Evolutionary conservation across 2,797 vertebrate species (phyloP), one percentile per base, ranked within the genome.

Genomic region (Sandelia bainsii): DNA sequence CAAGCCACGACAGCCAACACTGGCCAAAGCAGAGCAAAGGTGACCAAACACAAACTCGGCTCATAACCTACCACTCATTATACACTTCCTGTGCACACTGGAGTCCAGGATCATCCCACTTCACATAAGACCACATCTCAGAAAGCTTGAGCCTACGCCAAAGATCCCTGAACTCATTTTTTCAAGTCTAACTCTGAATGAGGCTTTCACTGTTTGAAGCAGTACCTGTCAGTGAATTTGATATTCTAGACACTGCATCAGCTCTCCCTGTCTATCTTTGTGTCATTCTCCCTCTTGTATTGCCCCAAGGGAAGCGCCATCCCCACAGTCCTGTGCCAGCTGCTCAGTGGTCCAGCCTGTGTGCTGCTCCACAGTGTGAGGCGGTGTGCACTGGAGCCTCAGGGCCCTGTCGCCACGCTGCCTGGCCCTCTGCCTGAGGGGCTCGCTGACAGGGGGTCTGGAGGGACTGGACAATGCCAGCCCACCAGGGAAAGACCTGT

Each of bases 311-410:
- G 90, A 90, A 72, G 84, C 88, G 71, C 77, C 89, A 88, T 90
- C 92, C 85, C 87, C 45, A 27, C 44, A 65, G 87, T 84, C 83
- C 85, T 82, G 82, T 87, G 90, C 91, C 90, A 91, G 89, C 91
- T 91, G 92, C 91, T 93, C 91, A 92, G 86, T 91, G 92, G 92
- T 92, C 90, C 90, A 92, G 90, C 84, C 82, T 86, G 79, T 62
- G 84, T 86, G 85, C 82, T 22, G 79, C 84, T 86, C 86, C 44
- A 48, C 80, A 81, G 81, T 90, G 86, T 80, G 83, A 89, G 87
- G 81, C 69, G 34, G 80, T 90, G 91, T 90, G 91, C 91, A 90
- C 79, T 79, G 87, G 90, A 91, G 91, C 90, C 90, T 89, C 85
- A 76, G 88, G 84, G 77, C 87, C 88, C 86, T 81, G 89, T 92